Evolutionary conservation across 1,140 invertebrate species (phyloP).

Genomic region (Caerostris darwini): DNA sequence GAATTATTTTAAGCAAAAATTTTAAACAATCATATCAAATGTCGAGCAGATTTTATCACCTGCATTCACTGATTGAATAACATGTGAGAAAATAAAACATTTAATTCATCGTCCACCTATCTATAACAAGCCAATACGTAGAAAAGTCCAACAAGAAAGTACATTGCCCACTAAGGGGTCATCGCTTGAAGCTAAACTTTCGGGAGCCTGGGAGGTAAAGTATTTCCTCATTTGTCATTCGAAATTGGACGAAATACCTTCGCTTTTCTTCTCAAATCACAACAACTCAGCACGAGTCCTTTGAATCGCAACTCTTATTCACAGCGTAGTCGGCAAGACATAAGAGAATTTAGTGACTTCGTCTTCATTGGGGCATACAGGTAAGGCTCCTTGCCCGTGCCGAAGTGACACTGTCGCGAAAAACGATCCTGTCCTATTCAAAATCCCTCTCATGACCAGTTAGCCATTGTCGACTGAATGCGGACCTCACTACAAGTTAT

Average conservation of each 20-base stretch:
- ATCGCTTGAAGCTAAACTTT: not conserved
- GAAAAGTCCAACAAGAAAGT: not conserved
- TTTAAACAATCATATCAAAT: no score
- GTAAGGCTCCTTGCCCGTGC: not conserved
- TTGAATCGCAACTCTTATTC: not conserved
- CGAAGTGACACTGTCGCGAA: not conserved
- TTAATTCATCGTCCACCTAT: no score
- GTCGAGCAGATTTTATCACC: no score
- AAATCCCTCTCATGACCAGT: not conserved
- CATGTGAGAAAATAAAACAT: no score
- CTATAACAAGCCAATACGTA: no score
- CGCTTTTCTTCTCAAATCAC: not conserved
- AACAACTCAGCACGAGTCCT: not conserved
- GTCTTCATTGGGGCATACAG: not conserved
- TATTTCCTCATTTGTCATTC: slow-evolving; percentile 34
- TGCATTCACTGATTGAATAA: no score
- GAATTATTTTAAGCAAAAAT: no score
- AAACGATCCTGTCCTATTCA: not conserved
- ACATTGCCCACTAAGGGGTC: not conserved
- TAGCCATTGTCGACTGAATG: not conserved
- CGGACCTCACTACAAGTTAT: not conserved
- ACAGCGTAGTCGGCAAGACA: not conserved
- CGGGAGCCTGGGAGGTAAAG: slow-evolving; percentile 26
- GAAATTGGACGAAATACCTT: not conserved
- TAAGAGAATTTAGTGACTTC: not conserved